Evolutionary conservation across 2,113 vertebrate genomes (phyloP), one percentile per base, ranked within the genome.

Genomic region (Actenoides hombroni): DNA sequence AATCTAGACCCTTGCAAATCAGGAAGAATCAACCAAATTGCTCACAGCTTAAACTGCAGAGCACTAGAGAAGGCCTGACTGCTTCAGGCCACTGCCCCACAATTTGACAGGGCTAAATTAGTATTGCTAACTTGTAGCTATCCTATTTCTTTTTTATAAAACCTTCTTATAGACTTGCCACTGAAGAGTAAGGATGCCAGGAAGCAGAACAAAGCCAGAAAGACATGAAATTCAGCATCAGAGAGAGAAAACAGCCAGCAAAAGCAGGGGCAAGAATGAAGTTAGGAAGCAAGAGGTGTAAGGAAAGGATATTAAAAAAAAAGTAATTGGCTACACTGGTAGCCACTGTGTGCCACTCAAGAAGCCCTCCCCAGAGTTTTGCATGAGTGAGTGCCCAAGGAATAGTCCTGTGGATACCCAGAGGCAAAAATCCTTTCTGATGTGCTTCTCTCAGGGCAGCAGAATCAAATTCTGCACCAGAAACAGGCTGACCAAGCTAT

Each of bases 1-100:
- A 33, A 86, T 92, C 88, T 70, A 74, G 53, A 65, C 13, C 16
- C 40, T 87, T 81, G 56, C 23, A 91, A 35, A 79, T 79, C 83
- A 94, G 39, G 40, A 74, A 70, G 67, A 42, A 88, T 31, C 21
- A 54, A 84, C 51, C 11, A 33, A 70, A 70, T 61, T 76, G 65
- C 14, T 84, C 69, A 14, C 48, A 87, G 28, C 21, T 76, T 42
- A 16, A 94, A 68, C 17, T 26, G 18, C 48, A 85, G 57, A 65
- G 37, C 12, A 3, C 63, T 90, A 61, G 26, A 59, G 23, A 80
- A 91, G 31, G 19, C 75, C 54, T 71, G 35, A 68, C 19, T 80
- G 67, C 87, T 79, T 70, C 68, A 67, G 75, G 82, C 78, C 26
- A 37, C 69, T 75, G 80, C 42, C 20, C 20, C 23, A 59, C 16